Base-by-base conservation (phyloP, 1,140 invertebrate genomes). In the Pygmarrhopalites habei region DNA sequence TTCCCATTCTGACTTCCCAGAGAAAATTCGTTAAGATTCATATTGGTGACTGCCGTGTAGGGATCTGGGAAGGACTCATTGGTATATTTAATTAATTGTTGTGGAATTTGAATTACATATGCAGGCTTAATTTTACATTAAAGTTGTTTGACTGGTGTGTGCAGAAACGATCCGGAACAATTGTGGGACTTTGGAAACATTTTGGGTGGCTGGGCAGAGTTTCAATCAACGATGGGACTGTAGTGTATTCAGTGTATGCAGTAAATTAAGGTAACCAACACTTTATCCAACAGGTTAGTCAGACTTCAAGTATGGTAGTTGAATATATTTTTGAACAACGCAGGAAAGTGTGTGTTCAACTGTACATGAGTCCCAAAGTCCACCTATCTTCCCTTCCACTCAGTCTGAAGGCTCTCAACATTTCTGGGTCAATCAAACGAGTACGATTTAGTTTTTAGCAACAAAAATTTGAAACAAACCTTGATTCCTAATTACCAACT, bases 171-270 rank as follows among this genome's bases (percentile, higher is more conserved):
- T 35, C 12, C 3, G 35, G 23, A 19, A 39, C 5, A 56, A 56
- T 23, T 17, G 5, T 10, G 15, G 2, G 4, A 56, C 53, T 5
- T 39, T 56, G 21, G 53, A 56, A 56, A 56, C 53, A 41, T 56
- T 56, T 41, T 56, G 28, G 26, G 39, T 56, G 3, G 4, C 53
- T 35, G 53, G 53, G 5, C 53, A 56, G 23, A 35, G 28, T 10
- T 56, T 39, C 30, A 56, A 56, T 23, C 53, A 56, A 41, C 53
- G 30, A 10, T 56, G 53, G 53, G 53, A 56, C 19, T 56, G 29
- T 28, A 39, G 23, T 56, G 19, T 41, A 19, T 56, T 56, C 35
- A 41, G 14, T 12, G 12, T 39, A 10, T 56, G 53, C 19, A 56
- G 7, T 5, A 56, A 56, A n/a, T 26, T 56, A 4, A 25, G 35